Conservation (phyloP, 2,888 invertebrate genomes). For the Synergus laeviventris region DNA sequence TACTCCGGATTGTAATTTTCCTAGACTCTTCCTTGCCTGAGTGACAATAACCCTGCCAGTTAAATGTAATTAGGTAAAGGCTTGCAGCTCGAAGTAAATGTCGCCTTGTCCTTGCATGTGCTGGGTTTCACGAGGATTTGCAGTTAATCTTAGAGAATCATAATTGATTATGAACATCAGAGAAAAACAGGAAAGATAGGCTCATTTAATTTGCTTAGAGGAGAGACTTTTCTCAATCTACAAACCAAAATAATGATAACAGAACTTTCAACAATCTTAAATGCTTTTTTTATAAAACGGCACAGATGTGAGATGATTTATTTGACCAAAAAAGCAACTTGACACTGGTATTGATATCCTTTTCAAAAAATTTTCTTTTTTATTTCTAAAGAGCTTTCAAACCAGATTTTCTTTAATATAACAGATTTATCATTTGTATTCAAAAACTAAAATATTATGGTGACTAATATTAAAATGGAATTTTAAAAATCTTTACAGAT, state of each 20-base stretch:
- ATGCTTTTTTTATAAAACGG: too few relatives aligned
- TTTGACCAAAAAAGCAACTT: not conserved
- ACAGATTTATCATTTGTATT: too few relatives aligned
- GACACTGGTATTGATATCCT: not conserved
- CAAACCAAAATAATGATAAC: not conserved
- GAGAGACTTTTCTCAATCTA: not conserved
- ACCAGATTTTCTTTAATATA: too few relatives aligned
- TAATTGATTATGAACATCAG: constrained; percentile 1
- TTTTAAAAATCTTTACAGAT: not conserved
- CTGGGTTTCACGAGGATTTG: constrained; percentile 31
- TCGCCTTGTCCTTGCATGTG: constrained; percentile 32
- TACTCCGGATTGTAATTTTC: not conserved
- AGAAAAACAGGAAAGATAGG: not conserved
- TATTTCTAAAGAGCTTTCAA: not conserved
- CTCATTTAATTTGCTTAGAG: not conserved
- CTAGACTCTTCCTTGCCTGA: not conserved
- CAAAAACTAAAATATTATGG: not conserved
- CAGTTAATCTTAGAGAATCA: constrained; percentile 2
- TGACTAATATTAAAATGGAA: not conserved
- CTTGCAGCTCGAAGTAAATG: constrained; percentile 22
- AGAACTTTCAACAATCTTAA: too few relatives aligned
- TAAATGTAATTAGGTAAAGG: constrained; percentile 26
- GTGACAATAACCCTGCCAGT: constrained; percentile 5
- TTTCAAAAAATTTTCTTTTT: not conserved
- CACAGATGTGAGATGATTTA: too few relatives aligned